These are phyloP conservation scores for Amphipyra berbera DNA, from an alignment of 2,888 invertebrate genomes.

Conservation along the genomic window DNA sequence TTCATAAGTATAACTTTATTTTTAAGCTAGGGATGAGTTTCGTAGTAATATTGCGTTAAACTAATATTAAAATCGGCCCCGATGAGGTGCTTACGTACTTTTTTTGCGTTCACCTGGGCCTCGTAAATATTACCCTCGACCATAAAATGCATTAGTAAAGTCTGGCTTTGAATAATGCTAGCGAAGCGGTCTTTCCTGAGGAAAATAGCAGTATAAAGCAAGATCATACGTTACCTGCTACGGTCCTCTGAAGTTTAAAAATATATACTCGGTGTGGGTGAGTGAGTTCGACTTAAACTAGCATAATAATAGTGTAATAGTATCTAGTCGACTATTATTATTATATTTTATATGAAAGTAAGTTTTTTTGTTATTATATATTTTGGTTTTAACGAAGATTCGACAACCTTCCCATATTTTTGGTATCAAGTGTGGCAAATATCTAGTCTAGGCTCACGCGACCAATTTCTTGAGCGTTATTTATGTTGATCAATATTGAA, in stretches of 20 bases:
- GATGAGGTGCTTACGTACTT: slow-evolving; percentile 77
- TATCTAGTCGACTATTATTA: slow-evolving; percentile 7
- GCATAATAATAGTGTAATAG: slow-evolving; percentile 24
- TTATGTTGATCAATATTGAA: too few species aligned
- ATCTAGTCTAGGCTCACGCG: too few species aligned
- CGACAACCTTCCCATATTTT: too few species aligned
- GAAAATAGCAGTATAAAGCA: slow-evolving; percentile 61
- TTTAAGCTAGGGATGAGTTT: slow-evolving; percentile 35
- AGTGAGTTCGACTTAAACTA: slow-evolving; percentile 28
- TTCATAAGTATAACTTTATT: slow-evolving; percentile 46
- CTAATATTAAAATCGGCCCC: slow-evolving; percentile 74
- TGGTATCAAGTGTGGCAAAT: too few species aligned
- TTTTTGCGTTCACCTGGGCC: slow-evolving; percentile 82
- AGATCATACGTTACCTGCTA: slow-evolving; percentile 62
- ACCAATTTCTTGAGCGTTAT: too few species aligned
- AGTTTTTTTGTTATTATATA: too few species aligned
- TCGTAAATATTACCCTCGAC: slow-evolving; percentile 83
- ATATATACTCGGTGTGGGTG: slow-evolving; percentile 48
- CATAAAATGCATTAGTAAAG: slow-evolving; percentile 87
- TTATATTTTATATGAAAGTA: background rate
- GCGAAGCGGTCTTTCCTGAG: slow-evolving; percentile 67
- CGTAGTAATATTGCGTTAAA: slow-evolving; percentile 58
- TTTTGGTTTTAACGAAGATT: too few species aligned
- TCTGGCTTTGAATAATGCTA: slow-evolving; percentile 83
- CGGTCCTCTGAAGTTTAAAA: slow-evolving; percentile 53